Evolutionary conservation across 92 coral and sea anemone genomes (phyloP).

Genomic region (Galaxea fascicularis): DNA sequence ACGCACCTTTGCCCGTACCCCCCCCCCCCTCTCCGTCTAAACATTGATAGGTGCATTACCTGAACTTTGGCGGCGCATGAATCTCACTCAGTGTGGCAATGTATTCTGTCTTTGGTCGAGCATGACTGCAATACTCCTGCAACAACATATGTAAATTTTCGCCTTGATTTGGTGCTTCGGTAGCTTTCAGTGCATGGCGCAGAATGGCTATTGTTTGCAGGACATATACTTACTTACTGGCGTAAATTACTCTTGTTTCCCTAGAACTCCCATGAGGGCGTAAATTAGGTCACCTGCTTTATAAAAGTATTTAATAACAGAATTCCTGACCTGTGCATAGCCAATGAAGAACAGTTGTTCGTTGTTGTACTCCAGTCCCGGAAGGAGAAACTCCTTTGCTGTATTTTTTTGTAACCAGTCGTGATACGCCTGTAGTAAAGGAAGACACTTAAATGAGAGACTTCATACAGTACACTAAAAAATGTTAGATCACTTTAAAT

Average conservation of each 20-base stretch:
- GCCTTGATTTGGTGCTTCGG: not conserved
- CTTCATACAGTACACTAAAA: too few relatives aligned
- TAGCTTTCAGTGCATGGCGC: too few relatives aligned
- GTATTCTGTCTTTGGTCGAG: constrained; percentile 93
- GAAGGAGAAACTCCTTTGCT: constrained; percentile 75
- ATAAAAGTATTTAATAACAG: not conserved
- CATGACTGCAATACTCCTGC: constrained; percentile 95
- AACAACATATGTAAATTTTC: not conserved
- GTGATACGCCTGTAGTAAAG: constrained; percentile 79
- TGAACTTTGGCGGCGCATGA: constrained; percentile 95
- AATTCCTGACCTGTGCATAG: constrained; percentile 89
- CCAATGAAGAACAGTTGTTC: constrained; percentile 98
- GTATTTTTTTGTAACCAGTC: constrained; percentile 87
- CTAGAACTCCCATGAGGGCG: too few relatives aligned
- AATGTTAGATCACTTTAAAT: too few relatives aligned
- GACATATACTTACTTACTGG: too few relatives aligned
- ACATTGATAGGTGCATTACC: too few relatives aligned
- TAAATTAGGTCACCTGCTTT: not conserved
- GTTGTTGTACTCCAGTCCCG: constrained; percentile 82
- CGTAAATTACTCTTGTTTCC: too few relatives aligned
- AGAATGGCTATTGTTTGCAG: too few relatives aligned
- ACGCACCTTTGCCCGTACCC: too few relatives aligned
- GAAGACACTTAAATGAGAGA: not conserved
- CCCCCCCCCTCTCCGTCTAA: too few relatives aligned
- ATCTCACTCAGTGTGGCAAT: constrained; percentile 94